Conservation (phyloP, 2,797 vertebrate genomes). For the Eremophila alpestris region DNA sequence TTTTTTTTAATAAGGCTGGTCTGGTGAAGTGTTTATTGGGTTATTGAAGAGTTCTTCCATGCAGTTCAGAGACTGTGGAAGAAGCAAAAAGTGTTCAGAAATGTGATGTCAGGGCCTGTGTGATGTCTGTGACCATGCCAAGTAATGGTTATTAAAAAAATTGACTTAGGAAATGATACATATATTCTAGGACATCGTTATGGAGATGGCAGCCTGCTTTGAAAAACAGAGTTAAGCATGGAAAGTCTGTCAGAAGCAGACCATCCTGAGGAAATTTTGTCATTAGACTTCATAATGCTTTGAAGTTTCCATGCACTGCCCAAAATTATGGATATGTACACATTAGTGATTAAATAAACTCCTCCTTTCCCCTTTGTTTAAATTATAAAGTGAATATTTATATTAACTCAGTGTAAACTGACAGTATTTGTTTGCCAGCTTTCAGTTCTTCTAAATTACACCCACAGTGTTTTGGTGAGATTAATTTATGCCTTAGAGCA, state of each 20-base stretch:
- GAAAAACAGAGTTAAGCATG: slow-evolving; percentile 31
- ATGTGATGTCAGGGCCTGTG: background rate
- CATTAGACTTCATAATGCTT: background rate
- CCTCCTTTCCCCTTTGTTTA: background rate
- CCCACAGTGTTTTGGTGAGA: background rate
- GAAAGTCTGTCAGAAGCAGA: slow-evolving; percentile 18
- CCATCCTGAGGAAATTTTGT: slow-evolving; percentile 30
- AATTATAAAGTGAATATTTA: background rate
- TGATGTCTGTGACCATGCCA: background rate
- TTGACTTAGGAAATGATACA: background rate
- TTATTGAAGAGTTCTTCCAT: background rate
- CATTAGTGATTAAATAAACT: background rate
- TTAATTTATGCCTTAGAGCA: background rate
- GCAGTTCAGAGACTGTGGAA: background rate
- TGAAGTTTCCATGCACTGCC: slow-evolving; percentile 44
- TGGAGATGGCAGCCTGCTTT: slow-evolving; percentile 45
- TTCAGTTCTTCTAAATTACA: background rate
- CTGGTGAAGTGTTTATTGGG: slow-evolving; percentile 21
- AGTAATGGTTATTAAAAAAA: background rate
- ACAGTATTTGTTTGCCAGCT: background rate
- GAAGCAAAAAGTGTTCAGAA: background rate
- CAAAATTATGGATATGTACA: background rate
- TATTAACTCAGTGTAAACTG: background rate
- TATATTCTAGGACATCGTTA: slow-evolving; percentile 22
- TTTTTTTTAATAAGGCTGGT: background rate